Evolutionary conservation across 64 coral and sea anemone species (phyloP), one percentile per base, ranked within the genome.

Genomic region (Trachythela sp.): DNA sequence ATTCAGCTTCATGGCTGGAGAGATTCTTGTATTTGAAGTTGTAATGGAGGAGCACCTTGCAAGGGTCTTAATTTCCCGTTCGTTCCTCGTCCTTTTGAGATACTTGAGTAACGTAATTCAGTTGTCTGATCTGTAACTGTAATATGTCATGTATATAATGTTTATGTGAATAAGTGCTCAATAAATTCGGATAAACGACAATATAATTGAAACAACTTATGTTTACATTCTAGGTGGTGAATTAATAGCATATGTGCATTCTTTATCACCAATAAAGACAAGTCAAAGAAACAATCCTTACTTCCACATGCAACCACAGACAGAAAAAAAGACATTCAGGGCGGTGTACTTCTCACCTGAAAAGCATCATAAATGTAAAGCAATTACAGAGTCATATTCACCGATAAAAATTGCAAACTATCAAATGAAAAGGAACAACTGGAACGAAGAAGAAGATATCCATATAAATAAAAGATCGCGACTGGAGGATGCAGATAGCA

Each of bases 351-450:
- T 68, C 30, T 68, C 59, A 68, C 59, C n/a, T 14, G 5, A 68
- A 68, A 68, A 68, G 59, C 59, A 68, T 68, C 30, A n/a, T 6
- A 68, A 68, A 68, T 68, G 18, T 68, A 68, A 68, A 68, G 59
- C 59, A 8, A 14, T n/a, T 22, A 14, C 59, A 6, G 2, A 68
- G 30, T 68, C 59, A 14, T 45, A 4, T 45, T 68, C 59, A 31
- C 59, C 59, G 3, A 14, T 68, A 31, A 68, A 68, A 68, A 68
- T 68, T 68, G 3, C 59, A 2, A 68, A 22, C 30, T 68, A 68
- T 31, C 59, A 68, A 31, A 4, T 68, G 18, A 68, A 31, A 31
- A 2, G 30, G 59, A 68, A 68, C 18, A 68, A 2, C 3, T n/a
- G 59, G 59, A 68, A 2, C 3, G 4, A 68, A 14, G 59, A 68